Evolutionary conservation across 2,113 vertebrate species (phyloP).

Genomic region (Phyllopteryx taeniolatus): DNA sequence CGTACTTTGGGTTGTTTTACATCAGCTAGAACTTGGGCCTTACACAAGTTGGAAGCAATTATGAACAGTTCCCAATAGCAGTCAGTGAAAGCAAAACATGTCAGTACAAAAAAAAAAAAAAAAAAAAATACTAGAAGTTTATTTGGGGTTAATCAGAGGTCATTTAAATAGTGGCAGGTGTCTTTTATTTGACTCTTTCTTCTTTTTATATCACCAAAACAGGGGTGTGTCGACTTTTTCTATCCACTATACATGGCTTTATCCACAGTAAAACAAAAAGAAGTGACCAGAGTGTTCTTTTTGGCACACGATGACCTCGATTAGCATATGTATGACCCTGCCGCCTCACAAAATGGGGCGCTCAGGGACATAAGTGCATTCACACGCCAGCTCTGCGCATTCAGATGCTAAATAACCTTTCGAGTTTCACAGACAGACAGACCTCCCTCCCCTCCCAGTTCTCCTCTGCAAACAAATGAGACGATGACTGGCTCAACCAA

Average conservation of each 20-base stretch:
- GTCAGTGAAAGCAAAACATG: neutral
- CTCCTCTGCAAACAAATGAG: conserved; percentile 61
- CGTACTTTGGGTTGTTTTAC: neutral
- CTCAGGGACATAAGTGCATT: conserved; percentile 58
- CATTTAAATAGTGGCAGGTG: neutral
- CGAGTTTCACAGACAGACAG: conserved; percentile 64
- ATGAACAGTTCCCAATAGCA: neutral
- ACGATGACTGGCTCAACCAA: conserved; percentile 46
- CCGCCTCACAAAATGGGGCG: conserved; percentile 55
- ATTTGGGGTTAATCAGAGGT: too few relatives aligned
- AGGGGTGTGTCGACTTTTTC: neutral
- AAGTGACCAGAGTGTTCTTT: conserved; percentile 25
- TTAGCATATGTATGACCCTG: conserved; percentile 73
- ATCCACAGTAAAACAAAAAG: conserved; percentile 41
- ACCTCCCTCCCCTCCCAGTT: conserved; percentile 33
- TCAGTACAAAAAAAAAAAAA: neutral
- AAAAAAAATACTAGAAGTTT: too few relatives aligned
- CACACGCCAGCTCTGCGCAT: conserved; percentile 54
- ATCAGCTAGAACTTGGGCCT: neutral
- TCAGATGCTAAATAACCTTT: conserved; percentile 69
- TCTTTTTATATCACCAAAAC: neutral
- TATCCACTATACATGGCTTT: neutral
- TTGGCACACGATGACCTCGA: conserved; percentile 32
- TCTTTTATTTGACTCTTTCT: neutral
- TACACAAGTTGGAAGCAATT: neutral